Base-by-base conservation (phyloP, 2,888 invertebrate species). In the Tinea trinotella region DNA sequence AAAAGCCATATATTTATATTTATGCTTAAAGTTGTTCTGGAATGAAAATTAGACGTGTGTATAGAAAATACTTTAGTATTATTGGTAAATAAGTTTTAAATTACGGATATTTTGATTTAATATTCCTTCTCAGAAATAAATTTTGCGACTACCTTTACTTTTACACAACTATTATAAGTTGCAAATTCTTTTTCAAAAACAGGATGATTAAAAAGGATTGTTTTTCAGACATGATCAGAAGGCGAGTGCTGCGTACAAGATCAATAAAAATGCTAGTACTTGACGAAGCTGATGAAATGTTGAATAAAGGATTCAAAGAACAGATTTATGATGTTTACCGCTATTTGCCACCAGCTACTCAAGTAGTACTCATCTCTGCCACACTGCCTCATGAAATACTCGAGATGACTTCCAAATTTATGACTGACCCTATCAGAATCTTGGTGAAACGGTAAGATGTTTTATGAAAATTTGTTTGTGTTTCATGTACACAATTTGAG, bases 321-420 rank as follows among this genome's bases (percentile, higher is more conserved):
- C 99, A 99, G 82, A 98, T 99, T 61, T 99, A 99, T 76, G 99
- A 99, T 87, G 98, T 99, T 0, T 99, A 99, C 81, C 90, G 99
- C 62, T 98, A 98, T 76, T 84, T 99, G 54, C 99, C 99, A 0
- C 99, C 99, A 40, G 97, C 97, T 3, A 98, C 98, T 9, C 98
- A 98, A 83, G 99, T 99, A 49, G 93, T 95, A 1, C 88, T 99
- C 1, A 95, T 99, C 60, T 98, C 98, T 54, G 99, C 99, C 52
- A 99, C 99, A 49, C 87, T 99, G 59, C 99, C 99, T 0, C 99
- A 99, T 68, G 99, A 99, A 84, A 99, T 99, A 62, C 89, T 99
- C 48, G 99, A 99, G 87, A 99, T 99, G 94, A 99, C 99, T n/a
- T 96, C 95, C 58, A 99, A 99, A 82, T 99, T 99, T 74, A 99